A percentile compares a stretch with the other conserved stretches of the same genome.
phyloP scores from a whole-genome alignment of 2,888 invertebrate species.

The Heliconius charithonia region DNA sequence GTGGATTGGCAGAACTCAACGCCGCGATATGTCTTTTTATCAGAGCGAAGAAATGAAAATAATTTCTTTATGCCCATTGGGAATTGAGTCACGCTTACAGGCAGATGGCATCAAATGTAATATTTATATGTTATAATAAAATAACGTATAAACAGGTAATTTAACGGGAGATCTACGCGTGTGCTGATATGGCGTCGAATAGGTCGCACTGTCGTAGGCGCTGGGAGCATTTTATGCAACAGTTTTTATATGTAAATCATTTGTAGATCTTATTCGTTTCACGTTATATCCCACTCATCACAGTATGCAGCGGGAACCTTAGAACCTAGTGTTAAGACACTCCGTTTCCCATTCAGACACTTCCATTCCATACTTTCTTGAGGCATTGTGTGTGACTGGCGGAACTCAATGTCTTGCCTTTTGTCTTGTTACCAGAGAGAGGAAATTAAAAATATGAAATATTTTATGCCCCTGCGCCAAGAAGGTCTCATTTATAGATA shows the following conservation, averaged over 20 bases:
- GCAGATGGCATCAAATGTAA: not conserved
- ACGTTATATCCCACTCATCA: not conserved
- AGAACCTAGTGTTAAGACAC: not conserved
- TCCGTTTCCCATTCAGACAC: not conserved
- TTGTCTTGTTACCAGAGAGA: too few species aligned
- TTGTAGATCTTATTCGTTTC: not conserved
- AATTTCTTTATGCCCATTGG: too few species aligned
- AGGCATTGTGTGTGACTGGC: too few species aligned
- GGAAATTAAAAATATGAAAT: too few species aligned
- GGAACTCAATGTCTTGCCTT: too few species aligned
- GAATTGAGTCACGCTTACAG: too few species aligned
- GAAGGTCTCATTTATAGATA: too few species aligned
- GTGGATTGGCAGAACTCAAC: not conserved
- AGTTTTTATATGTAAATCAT: not conserved
- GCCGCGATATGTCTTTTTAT: not conserved
- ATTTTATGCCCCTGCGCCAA: too few species aligned
- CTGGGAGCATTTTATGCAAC: conserved; percentile 23
- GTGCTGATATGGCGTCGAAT: conserved; percentile 25
- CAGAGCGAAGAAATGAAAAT: not conserved
- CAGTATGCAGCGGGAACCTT: not conserved
- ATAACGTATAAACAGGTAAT: conserved; percentile 20
- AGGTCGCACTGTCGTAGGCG: conserved; percentile 27
- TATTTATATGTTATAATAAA: conserved; percentile 16
- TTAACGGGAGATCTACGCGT: conserved; percentile 25
- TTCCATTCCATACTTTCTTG: too few species aligned